Evolutionary conservation across 2,797 vertebrate species (phyloP).

Genomic region (Lithobates pipiens): DNA sequence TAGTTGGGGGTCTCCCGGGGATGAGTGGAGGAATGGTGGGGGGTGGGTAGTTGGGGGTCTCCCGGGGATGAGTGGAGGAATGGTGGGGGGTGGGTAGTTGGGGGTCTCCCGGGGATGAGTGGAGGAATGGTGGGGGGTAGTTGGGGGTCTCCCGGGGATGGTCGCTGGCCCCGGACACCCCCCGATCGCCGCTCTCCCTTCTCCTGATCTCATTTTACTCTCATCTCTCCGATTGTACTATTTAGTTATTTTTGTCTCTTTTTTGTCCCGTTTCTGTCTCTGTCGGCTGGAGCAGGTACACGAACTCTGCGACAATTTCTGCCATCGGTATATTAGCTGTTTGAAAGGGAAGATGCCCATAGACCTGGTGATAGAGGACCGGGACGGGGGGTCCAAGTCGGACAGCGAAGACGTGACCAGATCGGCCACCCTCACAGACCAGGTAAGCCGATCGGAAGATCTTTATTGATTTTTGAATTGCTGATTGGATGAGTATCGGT

Average conservation of each 20-base stretch:
- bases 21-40: too few species aligned
- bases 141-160: constrained; percentile 78
- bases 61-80: constrained; percentile 72
- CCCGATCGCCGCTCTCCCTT: constrained; percentile 81
- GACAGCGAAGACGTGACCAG: constrained; percentile 98
- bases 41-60: constrained; percentile 82
- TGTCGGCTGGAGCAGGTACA: constrained; percentile 85
- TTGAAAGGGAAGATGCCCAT: constrained; percentile 99
- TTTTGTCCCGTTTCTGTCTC: constrained; percentile 57
- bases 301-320: constrained; percentile 99
- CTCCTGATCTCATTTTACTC: constrained; percentile 77
- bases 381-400: constrained; percentile 98
- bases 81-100: constrained; percentile 68
- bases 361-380: constrained; percentile 99
- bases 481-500: constrained; percentile 55
- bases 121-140: constrained; percentile 78
- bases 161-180: constrained; percentile 74
- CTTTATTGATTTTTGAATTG: too few species aligned
- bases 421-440: constrained; percentile 95
- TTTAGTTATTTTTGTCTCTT: not conserved
- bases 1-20: constrained; percentile 80
- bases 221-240: constrained; percentile 56
- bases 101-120: too few species aligned
- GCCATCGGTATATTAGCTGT: constrained; percentile 99
- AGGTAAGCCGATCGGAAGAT: constrained; percentile 81